Conservation (phyloP, 1,140 invertebrate species). For the Cyphomyrmex costatus region DNA sequence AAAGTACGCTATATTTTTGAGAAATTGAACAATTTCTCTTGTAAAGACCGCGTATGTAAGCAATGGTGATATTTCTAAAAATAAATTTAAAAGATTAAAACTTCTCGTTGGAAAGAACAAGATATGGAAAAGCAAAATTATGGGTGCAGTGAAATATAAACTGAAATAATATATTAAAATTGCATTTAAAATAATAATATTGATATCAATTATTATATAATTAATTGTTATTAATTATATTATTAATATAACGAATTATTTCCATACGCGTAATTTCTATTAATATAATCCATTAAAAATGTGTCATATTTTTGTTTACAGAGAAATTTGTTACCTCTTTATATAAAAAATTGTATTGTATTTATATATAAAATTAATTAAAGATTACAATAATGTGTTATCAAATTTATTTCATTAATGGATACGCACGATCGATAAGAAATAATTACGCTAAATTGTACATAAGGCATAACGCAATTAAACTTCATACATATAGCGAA, state of each 20-base stretch:
- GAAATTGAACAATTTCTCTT: neutral
- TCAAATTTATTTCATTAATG: neutral
- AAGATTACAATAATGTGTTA: neutral
- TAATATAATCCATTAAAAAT: neutral
- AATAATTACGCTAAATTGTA: slow-evolving; percentile 6
- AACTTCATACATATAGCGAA: no score
- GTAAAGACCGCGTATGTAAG: neutral
- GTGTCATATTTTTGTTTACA: neutral
- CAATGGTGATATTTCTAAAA: neutral
- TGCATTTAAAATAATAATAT: neutral
- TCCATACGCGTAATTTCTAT: neutral
- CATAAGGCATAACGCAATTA: slow-evolving; percentile 10
- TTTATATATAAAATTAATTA: neutral
- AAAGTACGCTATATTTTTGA: neutral
- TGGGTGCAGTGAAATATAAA: neutral
- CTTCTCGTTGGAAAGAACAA: neutral
- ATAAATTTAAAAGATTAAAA: slow-evolving; percentile 1
- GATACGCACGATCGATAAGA: slow-evolving; percentile 1
- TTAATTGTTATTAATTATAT: slow-evolving; percentile 2
- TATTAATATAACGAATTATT: slow-evolving; percentile 11
- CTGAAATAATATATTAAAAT: neutral
- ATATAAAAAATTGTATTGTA: neutral
- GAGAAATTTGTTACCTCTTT: neutral
- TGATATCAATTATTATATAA: neutral
- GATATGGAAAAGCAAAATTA: neutral